A percentile compares a stretch with the other conserved stretches of the same genome.
Conservation (phyloP, 2,888 invertebrate species). For the Caenorhabditis sp. region DNA sequence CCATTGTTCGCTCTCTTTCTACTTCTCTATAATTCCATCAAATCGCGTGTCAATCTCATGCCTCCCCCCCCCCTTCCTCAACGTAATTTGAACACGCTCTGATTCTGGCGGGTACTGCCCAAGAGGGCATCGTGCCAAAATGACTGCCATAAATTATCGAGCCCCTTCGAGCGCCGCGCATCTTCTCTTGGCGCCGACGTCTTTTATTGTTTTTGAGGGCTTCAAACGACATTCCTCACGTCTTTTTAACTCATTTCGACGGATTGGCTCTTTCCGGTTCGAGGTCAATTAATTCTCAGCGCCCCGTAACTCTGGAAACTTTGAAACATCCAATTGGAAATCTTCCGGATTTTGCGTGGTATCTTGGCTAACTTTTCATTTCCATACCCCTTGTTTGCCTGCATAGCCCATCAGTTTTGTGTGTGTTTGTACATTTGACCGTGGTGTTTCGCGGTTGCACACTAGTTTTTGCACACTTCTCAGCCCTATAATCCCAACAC, state of each 20-base stretch:
- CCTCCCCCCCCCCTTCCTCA: neutral
- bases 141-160: conserved; percentile 21
- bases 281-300: neutral
- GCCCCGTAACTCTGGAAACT: no score
- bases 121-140: neutral
- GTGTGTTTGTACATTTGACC: conserved; percentile 48
- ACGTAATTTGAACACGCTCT: conserved; percentile 42
- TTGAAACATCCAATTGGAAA: no score
- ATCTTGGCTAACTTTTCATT: neutral
- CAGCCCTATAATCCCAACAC: neutral
- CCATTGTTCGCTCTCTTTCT: conserved; percentile 11
- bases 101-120: conserved; percentile 1
- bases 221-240: neutral
- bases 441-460: neutral
- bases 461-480: conserved; percentile 1
- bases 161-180: neutral
- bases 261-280: neutral
- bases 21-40: conserved; percentile 45
- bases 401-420: conserved; percentile 16
- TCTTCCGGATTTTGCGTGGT: no score
- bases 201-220: neutral
- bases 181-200: neutral
- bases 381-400: neutral
- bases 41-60: conserved; percentile 50
- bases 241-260: neutral